These are phyloP conservation scores for Chamaea fasciata DNA, from an alignment of 2,113 vertebrate species.

Conservation along the genomic window DNA sequence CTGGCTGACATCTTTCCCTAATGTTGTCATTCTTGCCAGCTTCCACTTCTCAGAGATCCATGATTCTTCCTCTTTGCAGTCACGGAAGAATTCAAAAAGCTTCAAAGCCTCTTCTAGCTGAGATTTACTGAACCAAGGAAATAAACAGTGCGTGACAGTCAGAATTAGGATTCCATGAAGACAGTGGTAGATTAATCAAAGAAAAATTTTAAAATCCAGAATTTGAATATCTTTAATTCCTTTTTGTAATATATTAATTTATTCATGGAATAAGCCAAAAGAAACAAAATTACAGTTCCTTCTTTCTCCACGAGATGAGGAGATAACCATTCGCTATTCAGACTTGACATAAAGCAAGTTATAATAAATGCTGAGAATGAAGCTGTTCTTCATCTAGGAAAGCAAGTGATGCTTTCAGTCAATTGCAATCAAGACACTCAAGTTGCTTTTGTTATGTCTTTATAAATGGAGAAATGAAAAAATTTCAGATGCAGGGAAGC, in stretches of 20 bases:
- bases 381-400: not conserved
- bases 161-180: not conserved
- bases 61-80: constrained; percentile 81
- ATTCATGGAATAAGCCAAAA: not conserved
- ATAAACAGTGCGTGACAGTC: not conserved
- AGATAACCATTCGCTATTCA: not conserved
- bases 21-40: constrained; percentile 60
- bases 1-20: constrained; percentile 78
- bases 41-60: constrained; percentile 81
- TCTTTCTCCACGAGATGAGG: not conserved
- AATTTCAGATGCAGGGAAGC: not conserved
- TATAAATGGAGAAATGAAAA: not conserved
- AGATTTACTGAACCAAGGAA: constrained; percentile 66
- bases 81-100: constrained; percentile 79
- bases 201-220: not conserved
- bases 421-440: not conserved
- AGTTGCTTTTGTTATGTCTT: not conserved
- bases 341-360: not conserved
- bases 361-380: not conserved
- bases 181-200: not conserved
- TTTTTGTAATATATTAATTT: not conserved
- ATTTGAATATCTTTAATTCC: not conserved
- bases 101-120: constrained; percentile 77
- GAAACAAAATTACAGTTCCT: not conserved
- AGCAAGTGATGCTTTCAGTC: not conserved